A percentile compares a stretch with the other conserved stretches of the same genome.
Evolutionary conservation across 2,888 invertebrate species (phyloP).

Genomic region (Leucozona laternaria): DNA sequence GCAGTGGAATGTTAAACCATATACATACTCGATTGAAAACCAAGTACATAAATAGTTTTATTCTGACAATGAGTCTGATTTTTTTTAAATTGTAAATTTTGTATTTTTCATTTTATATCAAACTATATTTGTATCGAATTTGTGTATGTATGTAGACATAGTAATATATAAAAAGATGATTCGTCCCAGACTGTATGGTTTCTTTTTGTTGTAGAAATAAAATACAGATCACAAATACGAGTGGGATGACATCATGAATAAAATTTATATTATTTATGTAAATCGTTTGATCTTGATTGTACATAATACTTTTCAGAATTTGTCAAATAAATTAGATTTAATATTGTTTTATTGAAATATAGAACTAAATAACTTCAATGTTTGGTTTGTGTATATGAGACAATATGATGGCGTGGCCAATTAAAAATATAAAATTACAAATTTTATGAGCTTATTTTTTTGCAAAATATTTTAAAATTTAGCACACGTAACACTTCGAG

Average conservation of each 20-base stretch:
- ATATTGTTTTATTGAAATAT: not conserved
- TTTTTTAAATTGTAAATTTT: no score
- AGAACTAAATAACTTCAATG: not conserved
- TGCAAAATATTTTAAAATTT: not conserved
- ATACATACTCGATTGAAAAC: no score
- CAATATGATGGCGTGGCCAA: not conserved
- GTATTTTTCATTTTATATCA: not conserved
- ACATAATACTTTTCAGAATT: conserved; percentile 23
- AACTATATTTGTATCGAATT: not conserved
- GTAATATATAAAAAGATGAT: not conserved
- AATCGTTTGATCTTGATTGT: conserved; percentile 35
- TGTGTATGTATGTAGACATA: not conserved
- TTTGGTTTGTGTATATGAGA: not conserved
- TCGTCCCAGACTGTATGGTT: conserved; percentile 32
- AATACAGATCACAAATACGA: not conserved
- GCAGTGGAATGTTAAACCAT: no score
- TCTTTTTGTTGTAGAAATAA: not conserved
- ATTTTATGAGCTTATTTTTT: conserved; percentile 20
- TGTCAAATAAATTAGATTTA: conserved; percentile 25
- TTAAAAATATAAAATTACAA: conserved; percentile 29
- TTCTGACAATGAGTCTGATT: no score
- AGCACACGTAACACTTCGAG: not conserved
- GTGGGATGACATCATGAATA: conserved; percentile 20
- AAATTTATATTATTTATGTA: conserved; percentile 32
- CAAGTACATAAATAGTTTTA: no score